Conservation (phyloP, 2,797 vertebrate species). For the Florisuga fusca region DNA sequence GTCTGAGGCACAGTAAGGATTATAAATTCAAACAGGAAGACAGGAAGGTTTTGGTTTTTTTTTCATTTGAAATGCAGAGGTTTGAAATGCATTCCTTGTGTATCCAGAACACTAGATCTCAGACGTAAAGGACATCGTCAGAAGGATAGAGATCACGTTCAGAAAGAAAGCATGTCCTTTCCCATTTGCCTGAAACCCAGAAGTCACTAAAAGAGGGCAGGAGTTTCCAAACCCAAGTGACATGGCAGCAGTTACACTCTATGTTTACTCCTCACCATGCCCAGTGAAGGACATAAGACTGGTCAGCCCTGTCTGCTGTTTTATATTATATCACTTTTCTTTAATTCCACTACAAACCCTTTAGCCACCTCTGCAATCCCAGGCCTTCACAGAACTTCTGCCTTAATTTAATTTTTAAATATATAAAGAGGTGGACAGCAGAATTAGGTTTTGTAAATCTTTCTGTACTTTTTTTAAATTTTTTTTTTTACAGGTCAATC, state of each 20-base stretch:
- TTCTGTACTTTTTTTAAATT: not conserved
- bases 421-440: not conserved
- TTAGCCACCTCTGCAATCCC: not conserved
- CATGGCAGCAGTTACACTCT: not conserved
- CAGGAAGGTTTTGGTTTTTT: too few species aligned
- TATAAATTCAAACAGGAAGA: not conserved
- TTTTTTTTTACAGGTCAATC: not conserved
- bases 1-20: constrained; percentile 3
- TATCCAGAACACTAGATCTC: not conserved
- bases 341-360: not conserved
- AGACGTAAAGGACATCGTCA: constrained; percentile 35
- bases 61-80: constrained; percentile 18
- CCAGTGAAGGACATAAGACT: not conserved
- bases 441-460: not conserved
- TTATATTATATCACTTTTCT: not conserved
- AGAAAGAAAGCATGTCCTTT: not conserved
- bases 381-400: not conserved
- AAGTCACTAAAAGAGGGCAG: not conserved
- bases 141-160: constrained; percentile 12
- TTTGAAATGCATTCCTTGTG: constrained; percentile 6
- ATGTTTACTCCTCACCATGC: not conserved
- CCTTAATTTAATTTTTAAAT: not conserved
- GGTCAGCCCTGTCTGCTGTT: not conserved
- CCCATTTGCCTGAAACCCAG: not conserved
- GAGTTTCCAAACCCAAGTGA: not conserved